These are phyloP conservation scores for Neuroterus valhalla DNA, from an alignment of 1,140 invertebrate genomes.

Conservation along the genomic window DNA sequence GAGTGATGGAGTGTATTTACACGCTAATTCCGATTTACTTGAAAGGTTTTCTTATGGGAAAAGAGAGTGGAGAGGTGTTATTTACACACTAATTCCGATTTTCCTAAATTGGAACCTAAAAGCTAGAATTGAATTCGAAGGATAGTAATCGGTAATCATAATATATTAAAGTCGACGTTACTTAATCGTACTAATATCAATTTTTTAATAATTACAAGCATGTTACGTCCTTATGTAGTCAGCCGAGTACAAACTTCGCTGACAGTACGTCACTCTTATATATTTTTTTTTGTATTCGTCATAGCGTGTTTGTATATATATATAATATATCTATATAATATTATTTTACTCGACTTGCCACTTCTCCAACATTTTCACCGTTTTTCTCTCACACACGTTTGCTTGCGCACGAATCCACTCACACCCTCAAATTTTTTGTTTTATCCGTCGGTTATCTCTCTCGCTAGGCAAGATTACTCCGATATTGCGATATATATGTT, in stretches of 20 bases:
- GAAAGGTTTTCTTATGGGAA: constrained; percentile 18
- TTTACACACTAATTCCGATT: constrained; percentile 46
- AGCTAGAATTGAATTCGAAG: constrained; percentile 63
- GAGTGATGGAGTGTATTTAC: constrained; percentile 32
- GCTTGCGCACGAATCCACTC: constrained; percentile 44
- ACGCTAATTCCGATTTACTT: constrained; percentile 48
- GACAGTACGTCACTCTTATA: constrained; percentile 50
- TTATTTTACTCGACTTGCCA: constrained; percentile 29
- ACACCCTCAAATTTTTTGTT: constrained; percentile 45
- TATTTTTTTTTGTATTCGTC: constrained; percentile 36
- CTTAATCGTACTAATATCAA: constrained; percentile 75
- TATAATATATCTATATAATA: constrained; percentile 27
- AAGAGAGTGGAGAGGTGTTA: constrained; percentile 25
- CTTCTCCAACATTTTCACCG: constrained; percentile 22
- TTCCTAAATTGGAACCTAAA: constrained; percentile 62
- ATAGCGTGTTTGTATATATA: constrained; percentile 39
- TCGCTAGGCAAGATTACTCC: constrained; percentile 70
- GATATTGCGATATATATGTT: constrained; percentile 72
- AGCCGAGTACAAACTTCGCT: constrained; percentile 67
- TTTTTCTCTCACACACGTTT: constrained; percentile 34
- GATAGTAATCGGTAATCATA: constrained; percentile 69
- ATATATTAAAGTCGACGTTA: constrained; percentile 74
- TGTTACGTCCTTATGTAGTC: constrained; percentile 73
- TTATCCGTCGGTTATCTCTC: constrained; percentile 47
- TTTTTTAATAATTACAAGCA: constrained; percentile 74